Evolutionary conservation across 2,888 invertebrate genomes (phyloP).

Genomic region (Cabera pusaria): DNA sequence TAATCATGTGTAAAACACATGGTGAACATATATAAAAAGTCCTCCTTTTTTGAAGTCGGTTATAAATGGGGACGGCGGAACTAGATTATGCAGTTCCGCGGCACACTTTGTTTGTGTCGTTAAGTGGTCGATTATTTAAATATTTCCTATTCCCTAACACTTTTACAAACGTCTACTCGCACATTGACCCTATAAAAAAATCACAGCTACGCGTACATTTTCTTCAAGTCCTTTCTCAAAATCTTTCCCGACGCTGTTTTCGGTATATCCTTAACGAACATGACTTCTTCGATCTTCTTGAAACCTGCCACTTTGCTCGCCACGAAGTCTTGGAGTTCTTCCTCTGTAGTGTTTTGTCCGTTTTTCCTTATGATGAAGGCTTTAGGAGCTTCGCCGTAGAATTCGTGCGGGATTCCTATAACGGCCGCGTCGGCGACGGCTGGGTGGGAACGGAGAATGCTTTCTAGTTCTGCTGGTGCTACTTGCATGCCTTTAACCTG

Average conservation of each 20-base stretch:
- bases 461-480: slow-evolving; percentile 95
- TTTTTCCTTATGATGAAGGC: slow-evolving; percentile 88
- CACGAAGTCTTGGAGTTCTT: slow-evolving; percentile 80
- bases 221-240: slow-evolving; percentile 85
- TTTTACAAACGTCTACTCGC: too few relatives aligned
- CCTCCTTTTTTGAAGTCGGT: too few relatives aligned
- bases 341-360: slow-evolving; percentile 66
- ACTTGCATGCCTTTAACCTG: slow-evolving; percentile 90
- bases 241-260: slow-evolving; percentile 92
- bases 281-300: slow-evolving; percentile 88
- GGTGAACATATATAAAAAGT: too few relatives aligned
- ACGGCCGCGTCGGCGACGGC: slow-evolving; percentile 93
- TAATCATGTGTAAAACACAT: too few relatives aligned
- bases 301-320: slow-evolving; percentile 89
- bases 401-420: slow-evolving; percentile 89
- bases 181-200: too few relatives aligned
- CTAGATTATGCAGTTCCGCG: too few relatives aligned
- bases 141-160: too few relatives aligned
- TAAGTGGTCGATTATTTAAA: too few relatives aligned
- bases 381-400: slow-evolving; percentile 90
- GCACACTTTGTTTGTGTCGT: too few relatives aligned
- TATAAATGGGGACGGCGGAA: too few relatives aligned
- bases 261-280: slow-evolving; percentile 87
- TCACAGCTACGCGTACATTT: slow-evolving; percentile 58
- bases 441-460: slow-evolving; percentile 88